These are phyloP conservation scores for Solea senegalensis DNA, from an alignment of 2,113 vertebrate species.

Conservation along the genomic window DNA sequence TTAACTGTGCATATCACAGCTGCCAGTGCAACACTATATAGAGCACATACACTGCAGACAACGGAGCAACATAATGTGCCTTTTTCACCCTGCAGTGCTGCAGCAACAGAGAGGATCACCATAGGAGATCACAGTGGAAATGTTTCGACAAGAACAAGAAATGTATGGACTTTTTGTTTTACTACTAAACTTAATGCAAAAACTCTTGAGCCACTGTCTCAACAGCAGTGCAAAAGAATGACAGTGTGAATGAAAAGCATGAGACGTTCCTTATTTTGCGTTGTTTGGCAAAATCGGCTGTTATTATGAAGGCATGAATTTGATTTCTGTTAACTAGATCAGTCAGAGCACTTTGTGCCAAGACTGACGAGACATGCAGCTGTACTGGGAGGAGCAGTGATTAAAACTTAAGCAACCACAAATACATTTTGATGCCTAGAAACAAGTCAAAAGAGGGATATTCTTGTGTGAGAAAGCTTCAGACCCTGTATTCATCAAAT, in stretches of 20 bases:
- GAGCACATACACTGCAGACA: neutral
- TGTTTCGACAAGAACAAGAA: slow-evolving; percentile 3
- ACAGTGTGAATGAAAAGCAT: neutral
- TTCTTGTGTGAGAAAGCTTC: neutral
- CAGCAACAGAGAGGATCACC: slow-evolving; percentile 9
- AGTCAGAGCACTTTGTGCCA: neutral
- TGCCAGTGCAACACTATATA: neutral
- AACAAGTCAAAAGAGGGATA: neutral
- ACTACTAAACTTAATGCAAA: neutral
- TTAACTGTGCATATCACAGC: no score
- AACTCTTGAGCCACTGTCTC: neutral
- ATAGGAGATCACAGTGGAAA: neutral
- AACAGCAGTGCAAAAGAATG: neutral
- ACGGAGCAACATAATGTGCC: slow-evolving; percentile 7
- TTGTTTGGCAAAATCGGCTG: neutral
- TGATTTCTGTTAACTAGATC: neutral
- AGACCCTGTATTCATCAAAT: neutral
- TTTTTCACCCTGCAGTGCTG: slow-evolving; percentile 15
- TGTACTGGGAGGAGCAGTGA: neutral
- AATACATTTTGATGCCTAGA: slow-evolving; percentile 6
- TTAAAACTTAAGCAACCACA: slow-evolving; percentile 8
- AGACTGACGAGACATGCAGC: slow-evolving; percentile 1
- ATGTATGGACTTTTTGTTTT: neutral
- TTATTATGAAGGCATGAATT: neutral
- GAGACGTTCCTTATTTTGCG: neutral